Percentiles rank a stretch among this genome's conserved stretches.
These are phyloP conservation scores for Alloscopus bannaensis DNA, from an alignment of 2,888 invertebrate genomes.

Conservation along the genomic window DNA sequence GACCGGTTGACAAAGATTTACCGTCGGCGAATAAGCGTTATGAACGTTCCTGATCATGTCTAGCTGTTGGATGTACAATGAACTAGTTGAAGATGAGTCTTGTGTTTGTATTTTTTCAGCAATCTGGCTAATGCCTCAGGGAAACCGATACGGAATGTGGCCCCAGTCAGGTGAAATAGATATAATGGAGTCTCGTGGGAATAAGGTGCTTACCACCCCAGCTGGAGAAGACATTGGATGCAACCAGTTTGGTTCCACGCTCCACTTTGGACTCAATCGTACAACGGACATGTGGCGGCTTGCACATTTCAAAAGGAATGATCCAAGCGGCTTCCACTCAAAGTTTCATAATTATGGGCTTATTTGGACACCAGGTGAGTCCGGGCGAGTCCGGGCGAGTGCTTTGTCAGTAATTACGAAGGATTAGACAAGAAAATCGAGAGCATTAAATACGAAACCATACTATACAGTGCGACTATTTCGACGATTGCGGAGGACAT, in stretches of 20 bases:
- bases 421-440: no score
- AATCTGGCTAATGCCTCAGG: slow-evolving; percentile 64
- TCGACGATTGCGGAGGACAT: no score
- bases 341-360: slow-evolving; percentile 60
- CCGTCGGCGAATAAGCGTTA: not conserved
- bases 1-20: no score
- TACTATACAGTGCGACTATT: no score
- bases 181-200: slow-evolving; percentile 61
- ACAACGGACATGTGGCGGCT: slow-evolving; percentile 63
- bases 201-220: slow-evolving; percentile 37
- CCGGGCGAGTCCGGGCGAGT: not conserved
- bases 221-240: slow-evolving; percentile 56
- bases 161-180: slow-evolving; percentile 63
- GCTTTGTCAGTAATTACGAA: not conserved
- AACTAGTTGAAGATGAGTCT: not conserved
- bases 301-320: slow-evolving; percentile 43
- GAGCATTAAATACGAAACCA: no score
- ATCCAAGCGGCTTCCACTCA: slow-evolving; percentile 47
- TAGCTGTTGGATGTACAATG: not conserved
- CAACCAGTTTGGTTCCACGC: slow-evolving; percentile 58
- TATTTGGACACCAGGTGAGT: slow-evolving; percentile 63
- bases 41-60: not conserved
- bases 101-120: slow-evolving; percentile 35
- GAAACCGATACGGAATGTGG: slow-evolving; percentile 57
- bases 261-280: slow-evolving; percentile 62